Base-by-base conservation (phyloP, 2,797 vertebrate genomes). In the Oreortyx pictus region DNA sequence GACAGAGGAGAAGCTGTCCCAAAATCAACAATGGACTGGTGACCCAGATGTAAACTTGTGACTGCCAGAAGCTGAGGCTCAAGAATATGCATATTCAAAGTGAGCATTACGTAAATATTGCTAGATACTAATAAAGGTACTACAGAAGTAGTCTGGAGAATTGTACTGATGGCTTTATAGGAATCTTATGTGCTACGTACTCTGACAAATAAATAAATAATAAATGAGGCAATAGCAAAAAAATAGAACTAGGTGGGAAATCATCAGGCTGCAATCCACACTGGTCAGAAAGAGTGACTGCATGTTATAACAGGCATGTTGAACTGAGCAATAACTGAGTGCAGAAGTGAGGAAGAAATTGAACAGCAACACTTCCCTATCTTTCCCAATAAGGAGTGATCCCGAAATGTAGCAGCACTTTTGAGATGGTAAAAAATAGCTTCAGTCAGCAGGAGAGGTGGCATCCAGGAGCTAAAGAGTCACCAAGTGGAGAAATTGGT, bases 301-400 rank as follows among this genome's bases (percentile, higher is more conserved):
- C 17, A 14, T 52, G 20, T 61, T 74, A 64, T 57, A 82, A 64
- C 88, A 68, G 90, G 52, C 15, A 31, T 29, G 50, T 46, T 89
- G 67, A 79, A 33, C 74, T 92, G 50, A 60, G 23, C 35, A 72
- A 83, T 91, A 91, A 92, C 7, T 73, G 41, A 70, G 37, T 50
- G 57, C 41, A 85, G 50, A 86, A 95, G 86, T 24, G 1, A 67
- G 76, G 84, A 89, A 52, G 88, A 92, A 95, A 89, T 24, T 74
- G 64, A 92, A 50, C 4, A 3, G n/a, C 44, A 90, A 25, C 52
- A 46, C 57, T 23, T 80, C 29, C 37, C 49, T 35, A 6, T 78
- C 47, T 92, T 89, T 84, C 49, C 37, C 86, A 64, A 72, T 33
- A 64, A 41, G 29, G 18, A 68, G 43, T 37, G 37, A 17, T 79